A percentile compares a stretch with the other conserved stretches of the same genome.
Conservation (phyloP, 2,888 invertebrate genomes). For the Drosophila flavopinicola region DNA sequence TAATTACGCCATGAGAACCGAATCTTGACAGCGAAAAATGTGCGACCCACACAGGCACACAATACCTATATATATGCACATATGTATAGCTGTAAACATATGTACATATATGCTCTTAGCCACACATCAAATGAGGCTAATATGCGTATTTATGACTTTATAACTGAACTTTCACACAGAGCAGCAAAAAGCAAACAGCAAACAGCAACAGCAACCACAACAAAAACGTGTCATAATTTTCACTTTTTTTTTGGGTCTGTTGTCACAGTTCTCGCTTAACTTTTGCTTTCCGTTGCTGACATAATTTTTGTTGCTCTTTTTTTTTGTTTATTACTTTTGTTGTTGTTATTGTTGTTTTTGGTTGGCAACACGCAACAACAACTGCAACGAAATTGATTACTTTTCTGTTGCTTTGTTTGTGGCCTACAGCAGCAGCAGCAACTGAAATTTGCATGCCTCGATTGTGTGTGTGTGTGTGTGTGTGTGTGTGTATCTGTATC, state of each 20-base stretch:
- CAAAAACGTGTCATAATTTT: slow-evolving; percentile 67
- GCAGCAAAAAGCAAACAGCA: neutral
- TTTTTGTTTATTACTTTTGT: slow-evolving; percentile 3
- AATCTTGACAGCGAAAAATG: slow-evolving; percentile 55
- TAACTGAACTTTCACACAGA: slow-evolving; percentile 47
- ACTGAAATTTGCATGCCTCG: slow-evolving; percentile 50
- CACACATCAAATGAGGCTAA: slow-evolving; percentile 73
- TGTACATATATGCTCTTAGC: slow-evolving; percentile 20
- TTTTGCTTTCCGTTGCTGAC: slow-evolving; percentile 63
- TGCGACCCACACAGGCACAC: slow-evolving; percentile 26
- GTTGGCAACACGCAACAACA: slow-evolving; percentile 35
- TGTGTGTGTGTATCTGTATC: no score
- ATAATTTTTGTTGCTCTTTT: slow-evolving; percentile 38
- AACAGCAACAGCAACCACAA: neutral
- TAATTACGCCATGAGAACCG: slow-evolving; percentile 72
- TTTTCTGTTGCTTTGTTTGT: slow-evolving; percentile 20
- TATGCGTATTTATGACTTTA: slow-evolving; percentile 73
- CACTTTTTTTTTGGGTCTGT: slow-evolving; percentile 53
- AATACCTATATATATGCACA: neutral
- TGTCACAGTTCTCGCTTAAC: slow-evolving; percentile 61
- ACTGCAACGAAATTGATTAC: slow-evolving; percentile 49
- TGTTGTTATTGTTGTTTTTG: slow-evolving; percentile 6
- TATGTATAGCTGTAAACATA: neutral
- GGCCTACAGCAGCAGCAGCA: slow-evolving; percentile 18
- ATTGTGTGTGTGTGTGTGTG: slow-evolving; percentile 1